Conservation (phyloP, 2,888 invertebrate genomes). For the Cephus rjabovi region DNA sequence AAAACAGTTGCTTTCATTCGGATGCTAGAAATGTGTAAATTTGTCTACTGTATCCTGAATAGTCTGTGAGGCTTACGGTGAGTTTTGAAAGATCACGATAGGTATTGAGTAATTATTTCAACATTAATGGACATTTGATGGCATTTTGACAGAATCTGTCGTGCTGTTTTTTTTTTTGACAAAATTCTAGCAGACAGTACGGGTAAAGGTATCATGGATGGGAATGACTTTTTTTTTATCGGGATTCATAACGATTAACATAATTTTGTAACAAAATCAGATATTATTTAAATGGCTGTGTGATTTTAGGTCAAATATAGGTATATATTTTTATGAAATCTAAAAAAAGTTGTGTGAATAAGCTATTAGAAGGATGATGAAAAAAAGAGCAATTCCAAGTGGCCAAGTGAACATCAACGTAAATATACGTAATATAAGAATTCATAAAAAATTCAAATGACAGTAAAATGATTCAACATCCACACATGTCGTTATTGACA, state of each 20-base stretch:
- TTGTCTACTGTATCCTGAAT: background rate
- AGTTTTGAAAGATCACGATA: background rate
- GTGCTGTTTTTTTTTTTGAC: background rate
- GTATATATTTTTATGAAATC: background rate
- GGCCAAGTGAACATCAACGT: background rate
- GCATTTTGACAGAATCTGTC: background rate
- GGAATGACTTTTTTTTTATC: background rate
- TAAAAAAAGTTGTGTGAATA: background rate
- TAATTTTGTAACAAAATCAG: background rate
- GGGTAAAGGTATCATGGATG: background rate
- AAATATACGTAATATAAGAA: background rate
- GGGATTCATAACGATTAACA: background rate
- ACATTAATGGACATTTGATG: background rate
- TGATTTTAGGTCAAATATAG: background rate
- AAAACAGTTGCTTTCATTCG: background rate
- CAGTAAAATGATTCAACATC: background rate
- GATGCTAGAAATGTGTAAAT: background rate
- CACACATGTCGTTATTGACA: background rate
- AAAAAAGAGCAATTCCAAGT: background rate
- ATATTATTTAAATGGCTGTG: background rate
- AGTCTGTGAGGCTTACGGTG: background rate
- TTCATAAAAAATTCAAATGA: background rate
- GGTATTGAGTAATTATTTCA: background rate
- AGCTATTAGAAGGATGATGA: background rate
- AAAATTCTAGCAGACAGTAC: background rate